Conservation (phyloP, 2,113 vertebrate genomes). For the Piliocolobus tephrosceles region DNA sequence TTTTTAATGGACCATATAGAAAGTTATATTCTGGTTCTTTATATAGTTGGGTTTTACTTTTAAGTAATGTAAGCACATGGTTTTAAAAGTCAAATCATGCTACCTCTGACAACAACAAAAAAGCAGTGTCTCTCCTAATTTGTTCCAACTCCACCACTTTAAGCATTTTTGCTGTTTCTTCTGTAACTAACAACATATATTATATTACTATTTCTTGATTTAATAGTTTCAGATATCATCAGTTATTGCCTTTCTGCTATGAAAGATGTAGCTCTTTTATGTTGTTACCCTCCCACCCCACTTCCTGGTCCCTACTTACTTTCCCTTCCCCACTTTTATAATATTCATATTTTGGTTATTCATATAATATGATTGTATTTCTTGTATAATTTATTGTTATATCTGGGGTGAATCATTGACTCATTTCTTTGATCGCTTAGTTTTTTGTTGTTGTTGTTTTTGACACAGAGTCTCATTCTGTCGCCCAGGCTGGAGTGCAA, state of each 20-base stretch:
- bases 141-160: not conserved
- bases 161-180: slow-evolving; percentile 51
- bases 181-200: not conserved
- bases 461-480: no score
- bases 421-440: not conserved
- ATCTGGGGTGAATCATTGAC: not conserved
- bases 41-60: slow-evolving; percentile 37
- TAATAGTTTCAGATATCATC: slow-evolving; percentile 16
- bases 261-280: not conserved
- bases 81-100: slow-evolving; percentile 37
- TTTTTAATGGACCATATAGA: not conserved
- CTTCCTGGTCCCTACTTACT: not conserved
- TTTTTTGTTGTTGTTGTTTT: not conserved
- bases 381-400: slow-evolving; percentile 18
- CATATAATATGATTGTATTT: slow-evolving; percentile 16
- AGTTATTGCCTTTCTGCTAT: not conserved
- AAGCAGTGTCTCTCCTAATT: slow-evolving; percentile 6
- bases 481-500: no score
- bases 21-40: slow-evolving; percentile 16
- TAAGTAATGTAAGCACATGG: not conserved
- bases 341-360: slow-evolving; percentile 30
- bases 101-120: slow-evolving; percentile 37
- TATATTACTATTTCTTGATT: slow-evolving; percentile 35
- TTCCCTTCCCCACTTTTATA: not conserved
- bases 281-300: not conserved